Evolutionary conservation across 1,140 invertebrate genomes (phyloP).

Genomic region (Papilio glaucus): DNA sequence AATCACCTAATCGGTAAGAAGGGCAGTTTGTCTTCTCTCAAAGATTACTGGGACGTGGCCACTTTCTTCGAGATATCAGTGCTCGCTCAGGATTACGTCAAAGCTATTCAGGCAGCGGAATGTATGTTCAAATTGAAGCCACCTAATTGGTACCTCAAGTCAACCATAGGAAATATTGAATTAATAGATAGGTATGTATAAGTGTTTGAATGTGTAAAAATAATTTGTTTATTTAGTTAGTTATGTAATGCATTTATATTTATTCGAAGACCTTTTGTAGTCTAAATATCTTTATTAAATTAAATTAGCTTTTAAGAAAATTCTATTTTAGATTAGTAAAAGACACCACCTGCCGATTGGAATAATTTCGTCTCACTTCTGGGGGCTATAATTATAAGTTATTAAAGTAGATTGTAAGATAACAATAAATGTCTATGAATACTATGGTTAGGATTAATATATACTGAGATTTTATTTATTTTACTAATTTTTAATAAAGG

Average conservation of each 20-base stretch:
- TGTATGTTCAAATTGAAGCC: conserved; percentile 99
- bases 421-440: no score
- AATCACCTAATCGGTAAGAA: conserved; percentile 99
- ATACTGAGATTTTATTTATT: background rate
- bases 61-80: conserved; percentile 99
- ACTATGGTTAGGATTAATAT: conserved; percentile 25
- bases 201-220: conserved; percentile 16
- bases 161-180: conserved; percentile 98
- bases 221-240: no score
- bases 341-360: no score
- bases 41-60: conserved; percentile 99
- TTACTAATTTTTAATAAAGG: no score
- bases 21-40: conserved; percentile 95
- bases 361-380: no score
- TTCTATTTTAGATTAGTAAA: no score
- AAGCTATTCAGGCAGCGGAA: conserved; percentile 98
- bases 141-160: conserved; percentile 99
- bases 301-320: no score
- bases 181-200: conserved; percentile 90
- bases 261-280: no score
- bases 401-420: no score
- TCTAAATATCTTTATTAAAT: no score
- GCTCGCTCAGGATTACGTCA: conserved; percentile 97
- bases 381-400: no score
- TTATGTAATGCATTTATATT: no score